Conservation (phyloP, 2,888 invertebrate genomes). For the Hirtodrosophila confusa region DNA sequence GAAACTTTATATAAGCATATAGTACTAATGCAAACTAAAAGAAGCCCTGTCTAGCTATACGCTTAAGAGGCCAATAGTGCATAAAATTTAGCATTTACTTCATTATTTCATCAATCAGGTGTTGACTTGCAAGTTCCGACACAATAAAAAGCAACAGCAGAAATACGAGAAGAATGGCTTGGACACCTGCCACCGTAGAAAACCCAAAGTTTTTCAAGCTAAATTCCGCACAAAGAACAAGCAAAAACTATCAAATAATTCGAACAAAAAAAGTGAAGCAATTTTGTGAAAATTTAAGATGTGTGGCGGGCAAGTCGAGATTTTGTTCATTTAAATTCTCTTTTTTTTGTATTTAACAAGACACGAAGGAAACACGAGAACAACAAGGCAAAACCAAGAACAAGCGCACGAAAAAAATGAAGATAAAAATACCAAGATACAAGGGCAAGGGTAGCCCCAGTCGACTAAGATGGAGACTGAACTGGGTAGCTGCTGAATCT, state of each 20-base stretch:
- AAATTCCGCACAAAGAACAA: constrained; percentile 23
- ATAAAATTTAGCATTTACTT: constrained; percentile 49
- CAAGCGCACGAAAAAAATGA: constrained; percentile 30
- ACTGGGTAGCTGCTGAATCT: too few species aligned
- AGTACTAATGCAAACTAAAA: too few species aligned
- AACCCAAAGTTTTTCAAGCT: constrained; percentile 42
- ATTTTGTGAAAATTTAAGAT: constrained; percentile 65
- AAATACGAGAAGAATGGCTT: too few species aligned
- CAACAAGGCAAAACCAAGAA: constrained; percentile 28
- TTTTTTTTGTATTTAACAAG: constrained; percentile 22
- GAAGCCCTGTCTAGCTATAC: too few species aligned
- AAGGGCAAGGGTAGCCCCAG: constrained; percentile 1
- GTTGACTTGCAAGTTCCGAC: constrained; percentile 80
- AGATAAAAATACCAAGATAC: constrained; percentile 46
- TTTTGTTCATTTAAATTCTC: constrained; percentile 20
- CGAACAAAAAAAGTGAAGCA: constrained; percentile 45
- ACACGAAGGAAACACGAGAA: constrained; percentile 49
- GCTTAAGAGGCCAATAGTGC: too few species aligned
- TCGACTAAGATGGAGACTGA: constrained; percentile 9
- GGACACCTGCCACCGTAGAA: not conserved
- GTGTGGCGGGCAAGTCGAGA: constrained; percentile 43
- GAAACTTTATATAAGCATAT: too few species aligned
- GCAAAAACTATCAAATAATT: too few species aligned
- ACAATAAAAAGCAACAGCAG: constrained; percentile 48
- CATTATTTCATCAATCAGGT: constrained; percentile 81